Conservation (phyloP, 2,113 vertebrate genomes). For the Rousettus leschenaultii region DNA sequence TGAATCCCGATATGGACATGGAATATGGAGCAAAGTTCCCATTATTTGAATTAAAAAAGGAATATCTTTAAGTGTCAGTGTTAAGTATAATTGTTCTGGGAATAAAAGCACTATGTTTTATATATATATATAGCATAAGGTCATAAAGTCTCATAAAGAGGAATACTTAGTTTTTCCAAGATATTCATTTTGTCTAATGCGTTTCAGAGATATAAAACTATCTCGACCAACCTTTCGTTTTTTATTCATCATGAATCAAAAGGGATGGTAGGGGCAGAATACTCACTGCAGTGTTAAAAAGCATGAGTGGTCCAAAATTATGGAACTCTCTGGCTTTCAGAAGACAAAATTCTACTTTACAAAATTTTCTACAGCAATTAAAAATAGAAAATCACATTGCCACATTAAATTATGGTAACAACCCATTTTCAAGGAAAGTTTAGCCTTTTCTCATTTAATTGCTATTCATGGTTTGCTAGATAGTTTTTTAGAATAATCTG, state of each 20-base stretch:
- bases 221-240: slow-evolving; percentile 35
- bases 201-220: background rate
- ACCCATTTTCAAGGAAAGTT: slow-evolving; percentile 57
- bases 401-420: slow-evolving; percentile 41
- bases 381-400: slow-evolving; percentile 66
- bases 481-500: slow-evolving; percentile 56
- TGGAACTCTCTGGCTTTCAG: slow-evolving; percentile 7
- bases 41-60: slow-evolving; percentile 11
- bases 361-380: slow-evolving; percentile 61
- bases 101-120: slow-evolving; percentile 32
- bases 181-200: slow-evolving; percentile 31
- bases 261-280: background rate
- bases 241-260: slow-evolving; percentile 30
- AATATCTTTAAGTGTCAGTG: slow-evolving; percentile 32
- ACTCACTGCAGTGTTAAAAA: slow-evolving; percentile 41
- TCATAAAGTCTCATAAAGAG: slow-evolving; percentile 14
- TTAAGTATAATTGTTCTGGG: slow-evolving; percentile 50
- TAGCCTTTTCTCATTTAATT: slow-evolving; percentile 59
- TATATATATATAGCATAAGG: background rate
- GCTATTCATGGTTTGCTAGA: slow-evolving; percentile 58
- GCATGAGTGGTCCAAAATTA: slow-evolving; percentile 38
- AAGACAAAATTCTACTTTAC: slow-evolving; percentile 23
- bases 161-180: slow-evolving; percentile 41
- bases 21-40: slow-evolving; percentile 1
- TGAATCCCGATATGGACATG: slow-evolving; percentile 27